Base-by-base conservation (phyloP, 2,888 invertebrate species). In the Campoplex capitator region DNA sequence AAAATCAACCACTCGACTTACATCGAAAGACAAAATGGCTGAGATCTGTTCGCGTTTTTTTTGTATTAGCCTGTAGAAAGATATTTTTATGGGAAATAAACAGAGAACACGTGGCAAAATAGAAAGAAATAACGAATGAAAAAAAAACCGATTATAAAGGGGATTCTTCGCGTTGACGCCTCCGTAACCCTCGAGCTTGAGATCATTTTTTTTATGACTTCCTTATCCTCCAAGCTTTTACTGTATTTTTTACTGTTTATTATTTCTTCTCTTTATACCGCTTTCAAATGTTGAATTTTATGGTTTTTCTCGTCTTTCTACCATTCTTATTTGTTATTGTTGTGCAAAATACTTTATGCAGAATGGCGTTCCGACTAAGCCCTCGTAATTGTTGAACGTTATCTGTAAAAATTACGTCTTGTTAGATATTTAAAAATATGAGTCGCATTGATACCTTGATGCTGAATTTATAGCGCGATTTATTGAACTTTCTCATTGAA, bases 121-220 rank as follows among this genome's bases (percentile, higher is more conserved):
- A n/a, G 23, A 54, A 67, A 68, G 23, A 42, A 8, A 68, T 51
- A 54, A 16, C n/a, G 42, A 54, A 32, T n/a, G 38, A 42, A 23
- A 28, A 28, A 32, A 13, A 68, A 68, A 51, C 48, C 45, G n/a
- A 51, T 38, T n/a, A 16, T 16, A 23, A 32, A 68, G 23, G 35
- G 13, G 38, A 32, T 67, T 58, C 51, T 51, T 2, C 13, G 3
- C 16, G 58, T 54, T 28, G 48, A 42, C 38, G 18, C 23, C 68
- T 28, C 42, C 28, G 6, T 42, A n/a, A 8, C 28, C 70, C 45
- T 42, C n/a, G 54, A 78, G 56, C 23, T 23, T 23, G 71, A 32
- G 48, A 71, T 70, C 38, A 42, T 58, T 48, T 56, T 79, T 70
- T 56, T 70, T 56, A 51, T 77, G 18, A 45, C 6, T 77, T 78